Evolutionary conservation across 2,888 invertebrate genomes (phyloP), one percentile per base, ranked within the genome.

Genomic region (Busseola fusca): DNA sequence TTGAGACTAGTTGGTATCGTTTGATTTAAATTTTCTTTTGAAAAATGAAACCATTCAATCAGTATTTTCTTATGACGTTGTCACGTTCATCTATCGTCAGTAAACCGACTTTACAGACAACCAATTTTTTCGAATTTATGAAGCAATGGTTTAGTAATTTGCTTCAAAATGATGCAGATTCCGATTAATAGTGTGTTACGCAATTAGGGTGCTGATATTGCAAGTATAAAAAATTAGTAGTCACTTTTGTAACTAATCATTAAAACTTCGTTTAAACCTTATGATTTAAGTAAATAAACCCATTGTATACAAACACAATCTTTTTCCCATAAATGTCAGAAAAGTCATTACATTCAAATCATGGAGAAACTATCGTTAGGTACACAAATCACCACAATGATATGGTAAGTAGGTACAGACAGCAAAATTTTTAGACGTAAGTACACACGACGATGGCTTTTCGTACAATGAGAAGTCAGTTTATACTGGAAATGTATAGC

Each of bases 321-420:
- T 42, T 71, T 65, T 66, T 21, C 69, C 34, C 74, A 56, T 50
- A 50, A 65, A 14, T 58, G 66, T 74, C 65, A 74, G 54, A 65
- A 65, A 54, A 60, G 3, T 72, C 71, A 75, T 78, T 75, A 79
- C 59, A 70, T 71, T 71, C 30, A 40, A 74, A 68, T 80, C 40
- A 68, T 37, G 56, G 66, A 75, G 78, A 80, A 75, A 80, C 67
- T 64, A 76, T 62, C 64, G 74, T 80, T 80, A 65, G 14, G 52
- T 52, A 62, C 56, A 59, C 48, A 67, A 67, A 71, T 68, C 57
- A 75, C 64, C 66, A 54, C 52, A 80, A 78, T 78, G 62, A 64
- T 76, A 72, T 59, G 64, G 58, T 69, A 74, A 79, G 63, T 54
- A 66, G 62, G 57, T 74, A 76, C 69, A 30, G 16, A 12, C 45